Conservation (phyloP, 1,140 invertebrate genomes). For the Listronotus bonariensis region DNA sequence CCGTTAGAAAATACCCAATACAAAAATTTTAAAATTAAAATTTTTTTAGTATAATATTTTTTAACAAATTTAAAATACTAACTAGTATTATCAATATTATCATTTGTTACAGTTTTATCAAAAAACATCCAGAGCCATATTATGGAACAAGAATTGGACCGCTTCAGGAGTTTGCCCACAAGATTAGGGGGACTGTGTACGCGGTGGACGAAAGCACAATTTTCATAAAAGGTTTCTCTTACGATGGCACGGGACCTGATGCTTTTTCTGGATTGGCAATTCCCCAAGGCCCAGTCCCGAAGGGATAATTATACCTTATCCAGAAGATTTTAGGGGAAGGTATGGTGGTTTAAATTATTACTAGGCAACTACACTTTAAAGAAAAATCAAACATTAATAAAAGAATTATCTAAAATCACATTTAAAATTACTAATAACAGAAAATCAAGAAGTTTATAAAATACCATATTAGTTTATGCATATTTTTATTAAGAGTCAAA, state of each 20-base stretch:
- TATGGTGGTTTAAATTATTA: conserved; percentile 54
- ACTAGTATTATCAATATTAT: conserved; percentile 29
- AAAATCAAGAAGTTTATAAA: too few relatives aligned
- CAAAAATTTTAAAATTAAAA: too few relatives aligned
- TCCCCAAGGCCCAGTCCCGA: conserved; percentile 73
- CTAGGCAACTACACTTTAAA: too few relatives aligned
- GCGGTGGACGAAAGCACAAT: conserved; percentile 86
- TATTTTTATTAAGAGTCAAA: too few relatives aligned
- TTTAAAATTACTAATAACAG: too few relatives aligned
- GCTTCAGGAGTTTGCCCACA: conserved; percentile 72
- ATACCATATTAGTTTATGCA: too few relatives aligned
- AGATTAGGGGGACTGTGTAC: conserved; percentile 77
- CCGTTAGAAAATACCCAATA: too few relatives aligned
- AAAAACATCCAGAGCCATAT: conserved; percentile 66
- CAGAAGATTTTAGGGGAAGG: conserved; percentile 76
- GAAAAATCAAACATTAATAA: too few relatives aligned
- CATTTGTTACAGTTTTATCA: conserved; percentile 54
- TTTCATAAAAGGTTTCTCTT: conserved; percentile 83
- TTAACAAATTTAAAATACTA: too few relatives aligned
- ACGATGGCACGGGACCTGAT: conserved; percentile 83
- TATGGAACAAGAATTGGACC: conserved; percentile 77
- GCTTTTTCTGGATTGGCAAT: conserved; percentile 89
- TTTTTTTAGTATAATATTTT: too few relatives aligned
- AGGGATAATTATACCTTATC: conserved; percentile 83
- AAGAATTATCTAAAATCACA: too few relatives aligned